These are phyloP conservation scores for Yasuhikotakia modesta DNA, from an alignment of 2,797 vertebrate genomes.

Conservation along the genomic window DNA sequence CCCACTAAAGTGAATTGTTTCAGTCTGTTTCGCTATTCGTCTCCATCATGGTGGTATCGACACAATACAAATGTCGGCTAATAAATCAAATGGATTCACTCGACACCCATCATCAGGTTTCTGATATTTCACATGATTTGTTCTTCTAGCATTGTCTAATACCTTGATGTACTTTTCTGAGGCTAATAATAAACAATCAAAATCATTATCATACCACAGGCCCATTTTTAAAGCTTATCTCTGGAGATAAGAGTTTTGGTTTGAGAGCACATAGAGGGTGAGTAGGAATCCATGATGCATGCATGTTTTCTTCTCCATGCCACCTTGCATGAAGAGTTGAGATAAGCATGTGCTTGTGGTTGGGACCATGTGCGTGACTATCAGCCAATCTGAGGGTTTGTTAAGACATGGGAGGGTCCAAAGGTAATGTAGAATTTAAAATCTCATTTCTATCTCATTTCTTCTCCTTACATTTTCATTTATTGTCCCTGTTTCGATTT, in stretches of 20 bases:
- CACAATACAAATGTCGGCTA: background rate
- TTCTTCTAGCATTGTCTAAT: background rate
- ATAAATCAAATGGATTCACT: conserved; percentile 16
- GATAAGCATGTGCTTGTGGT: conserved; percentile 59
- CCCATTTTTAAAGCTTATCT: conserved; percentile 27
- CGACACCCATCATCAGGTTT: background rate
- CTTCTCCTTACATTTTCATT: background rate
- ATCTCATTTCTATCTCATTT: background rate
- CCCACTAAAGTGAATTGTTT: conserved; percentile 37
- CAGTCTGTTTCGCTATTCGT: conserved; percentile 37
- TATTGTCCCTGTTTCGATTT: conserved; percentile 3
- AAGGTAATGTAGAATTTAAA: conserved; percentile 8
- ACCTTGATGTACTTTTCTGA: background rate
- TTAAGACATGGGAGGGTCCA: conserved; percentile 55
- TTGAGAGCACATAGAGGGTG: conserved; percentile 46
- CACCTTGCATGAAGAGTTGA: conserved; percentile 49
- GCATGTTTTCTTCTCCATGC: conserved; percentile 58
- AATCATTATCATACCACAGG: conserved; percentile 2
- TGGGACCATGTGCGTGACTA: conserved; percentile 71
- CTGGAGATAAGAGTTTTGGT: no score
- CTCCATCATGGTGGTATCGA: conserved; percentile 29
- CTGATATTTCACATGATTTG: conserved; percentile 2
- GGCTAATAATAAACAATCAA: conserved; percentile 26
- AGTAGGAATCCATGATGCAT: conserved; percentile 66
- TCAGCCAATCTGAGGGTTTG: conserved; percentile 59